Percentiles rank a stretch among this genome's conserved stretches.
These are phyloP conservation scores for Melieria omissa DNA, from an alignment of 2,888 invertebrate species.

Conservation along the genomic window DNA sequence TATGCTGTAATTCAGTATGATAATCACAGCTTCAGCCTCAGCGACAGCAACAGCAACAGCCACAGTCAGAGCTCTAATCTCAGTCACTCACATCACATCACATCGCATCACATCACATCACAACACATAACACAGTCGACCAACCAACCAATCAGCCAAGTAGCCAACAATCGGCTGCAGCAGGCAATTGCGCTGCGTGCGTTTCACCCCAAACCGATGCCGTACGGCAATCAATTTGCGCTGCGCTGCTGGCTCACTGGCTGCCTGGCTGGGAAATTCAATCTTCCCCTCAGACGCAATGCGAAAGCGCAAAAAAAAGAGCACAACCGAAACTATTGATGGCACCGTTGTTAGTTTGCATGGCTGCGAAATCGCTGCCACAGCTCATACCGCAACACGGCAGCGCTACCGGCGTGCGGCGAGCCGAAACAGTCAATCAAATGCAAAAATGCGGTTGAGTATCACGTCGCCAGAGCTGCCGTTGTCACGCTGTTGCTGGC, in stretches of 20 bases:
- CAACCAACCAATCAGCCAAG: constrained; percentile 7
- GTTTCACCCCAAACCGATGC: constrained; percentile 39
- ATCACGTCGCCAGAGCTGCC: constrained; percentile 28
- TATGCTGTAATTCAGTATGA: constrained; percentile 39
- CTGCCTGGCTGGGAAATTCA: constrained; percentile 26
- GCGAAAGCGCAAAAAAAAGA: too few relatives aligned
- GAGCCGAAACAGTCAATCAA: constrained; percentile 40
- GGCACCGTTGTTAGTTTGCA: neutral
- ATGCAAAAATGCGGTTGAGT: constrained; percentile 49
- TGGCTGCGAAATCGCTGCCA: constrained; percentile 16
- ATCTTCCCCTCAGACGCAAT: constrained; percentile 10
- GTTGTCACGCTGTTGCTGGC: neutral
- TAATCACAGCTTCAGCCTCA: constrained; percentile 30
- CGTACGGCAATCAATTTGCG: constrained; percentile 31
- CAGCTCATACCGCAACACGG: neutral
- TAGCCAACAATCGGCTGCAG: constrained; percentile 8
- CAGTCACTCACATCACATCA: constrained; percentile 12
- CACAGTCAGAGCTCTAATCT: constrained; percentile 35
- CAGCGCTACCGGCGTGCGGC: too few relatives aligned
- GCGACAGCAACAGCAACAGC: constrained; percentile 25
- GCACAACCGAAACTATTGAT: too few relatives aligned
- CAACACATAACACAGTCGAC: too few relatives aligned
- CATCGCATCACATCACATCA: constrained; percentile 23
- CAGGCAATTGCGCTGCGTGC: constrained; percentile 33
- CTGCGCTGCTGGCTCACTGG: neutral